phyloP scores from a whole-genome alignment of 1,140 invertebrate genomes.

The Chironomus striatipennis region DNA sequence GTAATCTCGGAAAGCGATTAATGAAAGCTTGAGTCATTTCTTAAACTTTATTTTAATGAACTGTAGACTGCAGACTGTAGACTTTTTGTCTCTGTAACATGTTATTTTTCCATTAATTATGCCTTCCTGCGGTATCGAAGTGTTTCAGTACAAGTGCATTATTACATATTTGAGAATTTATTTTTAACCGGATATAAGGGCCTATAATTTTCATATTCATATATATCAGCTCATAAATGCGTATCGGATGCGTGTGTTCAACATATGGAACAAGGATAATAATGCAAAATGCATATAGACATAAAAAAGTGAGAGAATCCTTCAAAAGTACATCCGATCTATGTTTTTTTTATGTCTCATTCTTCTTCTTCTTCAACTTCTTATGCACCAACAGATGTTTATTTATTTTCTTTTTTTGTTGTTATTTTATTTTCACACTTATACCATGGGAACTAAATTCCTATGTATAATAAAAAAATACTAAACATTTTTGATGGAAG shows the following conservation, averaged over 20 bases:
- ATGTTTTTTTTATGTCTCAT: not conserved
- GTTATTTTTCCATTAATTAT: not conserved
- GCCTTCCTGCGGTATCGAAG: not conserved
- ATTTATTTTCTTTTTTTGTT: not conserved
- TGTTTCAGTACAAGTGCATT: not conserved
- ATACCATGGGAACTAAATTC: not conserved
- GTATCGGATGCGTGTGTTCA: not conserved
- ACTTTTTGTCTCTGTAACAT: too few relatives aligned
- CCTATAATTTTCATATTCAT: not conserved
- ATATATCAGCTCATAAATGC: not conserved
- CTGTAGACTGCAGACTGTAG: too few relatives aligned
- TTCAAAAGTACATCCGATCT: not conserved
- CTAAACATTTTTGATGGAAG: too few relatives aligned
- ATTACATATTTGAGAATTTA: not conserved
- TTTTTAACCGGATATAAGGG: not conserved
- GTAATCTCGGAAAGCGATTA: too few relatives aligned
- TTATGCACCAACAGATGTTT: slow-evolving; percentile 1
- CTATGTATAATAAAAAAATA: not conserved
- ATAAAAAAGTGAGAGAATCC: slow-evolving; percentile 1
- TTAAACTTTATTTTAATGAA: too few relatives aligned
- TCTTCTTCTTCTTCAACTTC: not conserved
- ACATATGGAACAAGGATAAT: not conserved
- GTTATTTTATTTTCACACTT: not conserved
- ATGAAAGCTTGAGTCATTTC: too few relatives aligned
- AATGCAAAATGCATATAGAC: too few relatives aligned